Percentiles rank a stretch among this genome's conserved stretches.
Evolutionary conservation across 2,888 invertebrate genomes (phyloP).

Genomic region (Meiosimyza platycephala): DNA sequence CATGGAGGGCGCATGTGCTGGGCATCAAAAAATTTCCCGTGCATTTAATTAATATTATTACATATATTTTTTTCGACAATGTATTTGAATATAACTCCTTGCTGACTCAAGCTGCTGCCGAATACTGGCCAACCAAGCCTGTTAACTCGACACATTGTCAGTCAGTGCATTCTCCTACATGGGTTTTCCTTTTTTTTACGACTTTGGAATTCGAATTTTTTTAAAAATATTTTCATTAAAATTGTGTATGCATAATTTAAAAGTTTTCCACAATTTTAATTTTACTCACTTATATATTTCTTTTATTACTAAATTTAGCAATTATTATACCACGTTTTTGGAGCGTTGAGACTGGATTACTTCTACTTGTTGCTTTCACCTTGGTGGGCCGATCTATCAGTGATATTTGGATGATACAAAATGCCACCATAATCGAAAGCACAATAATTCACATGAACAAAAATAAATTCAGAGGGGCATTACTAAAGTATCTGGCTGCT

Average conservation of each 20-base stretch:
- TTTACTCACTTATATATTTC: not conserved
- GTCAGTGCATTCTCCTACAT: too few relatives aligned
- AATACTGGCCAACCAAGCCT: too few relatives aligned
- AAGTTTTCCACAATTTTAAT: too few relatives aligned
- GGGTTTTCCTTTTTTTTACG: not conserved
- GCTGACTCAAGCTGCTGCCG: too few relatives aligned
- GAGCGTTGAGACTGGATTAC: slow-evolving; percentile 80
- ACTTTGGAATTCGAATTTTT: slow-evolving; percentile 21
- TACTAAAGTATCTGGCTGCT: slow-evolving; percentile 82
- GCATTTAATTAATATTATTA: too few relatives aligned
- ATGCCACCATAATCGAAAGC: slow-evolving; percentile 93
- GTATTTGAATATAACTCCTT: too few relatives aligned
- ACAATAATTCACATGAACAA: slow-evolving; percentile 92
- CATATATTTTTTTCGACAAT: too few relatives aligned
- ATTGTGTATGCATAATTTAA: not conserved
- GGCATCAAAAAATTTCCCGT: too few relatives aligned
- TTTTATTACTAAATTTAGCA: slow-evolving; percentile 59
- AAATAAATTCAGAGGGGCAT: slow-evolving; percentile 77
- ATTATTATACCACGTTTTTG: slow-evolving; percentile 85
- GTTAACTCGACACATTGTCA: too few relatives aligned
- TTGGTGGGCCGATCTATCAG: slow-evolving; percentile 91
- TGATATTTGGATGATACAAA: slow-evolving; percentile 97
- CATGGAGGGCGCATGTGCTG: too few relatives aligned
- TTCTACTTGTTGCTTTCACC: slow-evolving; percentile 81
- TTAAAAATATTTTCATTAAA: slow-evolving; percentile 6